Base-by-base conservation (phyloP, 2,113 vertebrate genomes). In the Caloenas nicobarica region DNA sequence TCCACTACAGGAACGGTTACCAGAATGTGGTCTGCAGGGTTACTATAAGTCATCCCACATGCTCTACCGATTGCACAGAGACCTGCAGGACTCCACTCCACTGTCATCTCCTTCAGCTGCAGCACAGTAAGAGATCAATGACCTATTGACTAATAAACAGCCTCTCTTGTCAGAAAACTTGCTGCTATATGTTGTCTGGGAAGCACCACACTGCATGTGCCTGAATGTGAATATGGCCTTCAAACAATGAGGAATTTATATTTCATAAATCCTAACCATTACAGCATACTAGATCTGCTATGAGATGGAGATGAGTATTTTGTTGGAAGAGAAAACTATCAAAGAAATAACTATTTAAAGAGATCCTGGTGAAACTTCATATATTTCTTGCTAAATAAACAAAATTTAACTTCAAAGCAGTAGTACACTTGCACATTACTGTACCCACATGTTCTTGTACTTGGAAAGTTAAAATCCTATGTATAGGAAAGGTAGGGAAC, bases 351-450 rank as follows among this genome's bases (percentile, higher is more conserved):
- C 8, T 17, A 81, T 16, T 53, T 13, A 66, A 84, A 51, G 36
- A 66, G 6, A 72, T 48, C 24, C 11, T 25, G 5, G 8, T 40
- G 33, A 72, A 80, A 65, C 36, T 57, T 69, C 7, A 21, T 5
- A 2, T 8, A 61, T 65, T 83, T 82, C 23, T 56, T 74, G 22
- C 8, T 50, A 87, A 84, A 65, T 10, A 58, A 77, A 66, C 11
- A 60, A 85, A 68, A 68, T 51, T 21, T 61, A 10, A 65, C 19
- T 61, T 72, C 57, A 72, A 83, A 95, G 48, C 46, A 66, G 21
- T 7, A 46, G 40, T 10, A 36, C 42, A 31, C 12, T 53, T 46
- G 8, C 2, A 4, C 0, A 0, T 40, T 51, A 38, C 9, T n/a
- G 8, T 17, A 74, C 15, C 5, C 3, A 5, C 13, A 28, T 15